Percentiles rank a stretch among this genome's conserved stretches.
Evolutionary conservation across 2,888 invertebrate species (phyloP).

Genomic region (Drosophila putrida): DNA sequence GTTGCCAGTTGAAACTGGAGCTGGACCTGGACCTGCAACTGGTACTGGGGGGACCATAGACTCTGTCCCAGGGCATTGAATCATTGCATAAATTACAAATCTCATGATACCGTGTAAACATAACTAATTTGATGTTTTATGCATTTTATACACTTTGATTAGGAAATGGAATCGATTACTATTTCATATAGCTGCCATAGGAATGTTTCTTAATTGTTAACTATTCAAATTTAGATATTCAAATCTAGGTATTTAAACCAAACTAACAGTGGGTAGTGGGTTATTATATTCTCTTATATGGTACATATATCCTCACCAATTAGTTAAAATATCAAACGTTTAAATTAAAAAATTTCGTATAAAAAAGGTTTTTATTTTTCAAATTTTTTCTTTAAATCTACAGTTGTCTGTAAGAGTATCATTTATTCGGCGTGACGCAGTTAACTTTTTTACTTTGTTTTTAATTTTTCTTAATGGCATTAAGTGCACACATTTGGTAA

Average conservation of each 20-base stretch:
- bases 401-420: neutral
- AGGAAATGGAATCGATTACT: neutral
- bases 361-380: neutral
- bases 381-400: neutral
- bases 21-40: slow-evolving; percentile 20
- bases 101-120: slow-evolving; percentile 8
- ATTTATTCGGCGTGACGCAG: neutral
- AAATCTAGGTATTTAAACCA: no score
- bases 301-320: no score
- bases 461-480: neutral
- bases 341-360: no score
- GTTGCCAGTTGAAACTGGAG: slow-evolving; percentile 1
- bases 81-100: slow-evolving; percentile 16
- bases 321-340: no score
- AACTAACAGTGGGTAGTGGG: no score
- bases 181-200: neutral
- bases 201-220: no score
- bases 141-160: neutral
- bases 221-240: no score
- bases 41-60: neutral
- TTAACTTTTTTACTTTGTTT: neutral
- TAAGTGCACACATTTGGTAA: slow-evolving; percentile 20
- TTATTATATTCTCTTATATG: no score
- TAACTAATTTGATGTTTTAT: slow-evolving; percentile 8
- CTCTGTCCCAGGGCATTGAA: slow-evolving; percentile 26